phyloP scores from a whole-genome alignment of 2,797 vertebrate genomes.

The Cuniculus paca region DNA sequence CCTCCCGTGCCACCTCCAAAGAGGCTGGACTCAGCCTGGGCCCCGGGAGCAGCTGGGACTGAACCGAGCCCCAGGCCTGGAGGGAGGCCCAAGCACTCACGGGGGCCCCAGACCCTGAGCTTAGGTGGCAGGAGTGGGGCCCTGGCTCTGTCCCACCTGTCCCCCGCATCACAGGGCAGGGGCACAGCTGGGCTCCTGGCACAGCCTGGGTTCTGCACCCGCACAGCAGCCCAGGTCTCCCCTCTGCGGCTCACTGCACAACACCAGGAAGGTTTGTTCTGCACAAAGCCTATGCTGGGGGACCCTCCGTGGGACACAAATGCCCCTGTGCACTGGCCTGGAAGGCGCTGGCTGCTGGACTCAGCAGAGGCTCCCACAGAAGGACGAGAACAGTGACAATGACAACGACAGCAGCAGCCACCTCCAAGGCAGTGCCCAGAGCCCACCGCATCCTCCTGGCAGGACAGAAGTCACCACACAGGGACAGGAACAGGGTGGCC shows the following conservation, averaged over 20 bases:
- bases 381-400: background rate
- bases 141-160: rapidly evolving
- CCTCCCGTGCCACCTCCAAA: background rate
- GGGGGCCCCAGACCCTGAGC: background rate
- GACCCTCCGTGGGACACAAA: background rate
- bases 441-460: background rate
- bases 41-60: background rate
- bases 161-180: background rate
- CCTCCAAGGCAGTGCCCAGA: slow-evolving; percentile 32
- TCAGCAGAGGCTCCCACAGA: background rate
- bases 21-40: background rate
- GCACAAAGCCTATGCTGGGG: background rate
- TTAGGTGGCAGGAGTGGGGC: too few relatives aligned
- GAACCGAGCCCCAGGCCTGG: background rate
- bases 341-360: background rate
- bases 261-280: background rate
- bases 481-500: background rate
- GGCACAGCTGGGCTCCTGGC: background rate
- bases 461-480: background rate
- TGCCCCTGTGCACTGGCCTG: too few relatives aligned
- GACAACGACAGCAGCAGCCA: background rate
- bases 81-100: background rate
- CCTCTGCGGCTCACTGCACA: background rate
- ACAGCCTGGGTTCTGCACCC: background rate
- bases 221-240: background rate